A percentile compares a stretch with the other conserved stretches of the same genome.
phyloP scores from a whole-genome alignment of 1,140 invertebrate genomes.

The Dreissena rostriformis region DNA sequence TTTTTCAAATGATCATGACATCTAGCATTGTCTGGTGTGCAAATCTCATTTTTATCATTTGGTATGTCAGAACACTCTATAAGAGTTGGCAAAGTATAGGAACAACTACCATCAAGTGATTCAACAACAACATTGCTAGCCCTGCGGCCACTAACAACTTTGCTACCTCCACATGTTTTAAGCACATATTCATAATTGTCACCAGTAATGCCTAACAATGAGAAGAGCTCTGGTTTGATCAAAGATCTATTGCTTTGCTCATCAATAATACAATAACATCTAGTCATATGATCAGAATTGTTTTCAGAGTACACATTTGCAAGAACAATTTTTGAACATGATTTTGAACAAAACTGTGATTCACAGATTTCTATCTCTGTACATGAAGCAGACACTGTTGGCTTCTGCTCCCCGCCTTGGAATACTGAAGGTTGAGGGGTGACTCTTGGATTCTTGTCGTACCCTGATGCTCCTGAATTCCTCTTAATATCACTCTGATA shows the following conservation, averaged over 20 bases:
- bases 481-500: no score
- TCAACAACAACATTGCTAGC: no score
- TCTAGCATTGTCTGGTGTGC: constrained; percentile 6
- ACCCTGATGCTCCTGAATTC: no score
- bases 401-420: background rate
- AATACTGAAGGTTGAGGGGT: background rate
- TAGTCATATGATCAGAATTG: constrained; percentile 20
- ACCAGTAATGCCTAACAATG: constrained; percentile 27
- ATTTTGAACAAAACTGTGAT: background rate
- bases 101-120: constrained; percentile 36
- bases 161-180: no score
- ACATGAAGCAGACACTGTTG: constrained; percentile 7
- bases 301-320: constrained; percentile 17
- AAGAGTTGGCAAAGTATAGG: constrained; percentile 22
- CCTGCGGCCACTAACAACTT: no score
- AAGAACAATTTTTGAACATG: constrained; percentile 38
- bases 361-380: constrained; percentile 40
- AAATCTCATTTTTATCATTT: constrained; percentile 20
- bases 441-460: background rate
- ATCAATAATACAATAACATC: constrained; percentile 58
- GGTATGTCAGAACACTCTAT: constrained; percentile 53
- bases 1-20: background rate
- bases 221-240: constrained; percentile 43
- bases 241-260: constrained; percentile 62
- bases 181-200: constrained; percentile 16